Conservation (phyloP, 2,888 invertebrate species). For the Drosophila putrida region DNA sequence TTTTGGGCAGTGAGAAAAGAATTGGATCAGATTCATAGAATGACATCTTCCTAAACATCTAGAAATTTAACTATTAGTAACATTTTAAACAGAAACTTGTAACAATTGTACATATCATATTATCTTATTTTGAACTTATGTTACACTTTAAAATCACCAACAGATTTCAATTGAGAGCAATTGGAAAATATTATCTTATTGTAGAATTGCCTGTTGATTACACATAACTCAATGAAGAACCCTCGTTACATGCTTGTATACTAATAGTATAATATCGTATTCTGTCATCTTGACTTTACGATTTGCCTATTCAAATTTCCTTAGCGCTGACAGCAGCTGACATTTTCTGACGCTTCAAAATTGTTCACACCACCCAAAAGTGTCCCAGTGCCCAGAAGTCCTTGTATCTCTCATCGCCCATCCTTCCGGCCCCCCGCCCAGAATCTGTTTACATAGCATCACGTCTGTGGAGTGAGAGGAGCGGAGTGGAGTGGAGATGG, state of each 20-base stretch:
- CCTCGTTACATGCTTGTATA: slow-evolving; percentile 35
- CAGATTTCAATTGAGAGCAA: neutral
- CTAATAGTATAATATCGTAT: slow-evolving; percentile 49
- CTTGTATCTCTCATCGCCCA: slow-evolving; percentile 11
- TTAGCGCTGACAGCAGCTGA: slow-evolving; percentile 59
- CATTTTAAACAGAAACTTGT: too few relatives aligned
- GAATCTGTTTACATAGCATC: slow-evolving; percentile 68
- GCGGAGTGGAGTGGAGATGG: too few relatives aligned
- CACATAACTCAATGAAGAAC: slow-evolving; percentile 16
- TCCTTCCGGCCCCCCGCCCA: slow-evolving; percentile 1
- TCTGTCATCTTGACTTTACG: slow-evolving; percentile 51
- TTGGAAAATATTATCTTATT: neutral
- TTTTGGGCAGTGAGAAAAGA: too few relatives aligned
- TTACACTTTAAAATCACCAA: neutral
- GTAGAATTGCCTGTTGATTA: slow-evolving; percentile 7
- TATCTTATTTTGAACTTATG: too few relatives aligned
- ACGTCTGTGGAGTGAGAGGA: slow-evolving; percentile 31
- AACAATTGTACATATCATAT: too few relatives aligned
- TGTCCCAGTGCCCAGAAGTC: slow-evolving; percentile 44
- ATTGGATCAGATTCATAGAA: too few relatives aligned
- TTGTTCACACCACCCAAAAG: slow-evolving; percentile 36
- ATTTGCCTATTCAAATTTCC: slow-evolving; percentile 58
- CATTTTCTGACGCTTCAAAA: slow-evolving; percentile 46
- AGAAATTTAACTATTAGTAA: too few relatives aligned
- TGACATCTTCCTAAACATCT: too few relatives aligned